These are phyloP conservation scores for Brachypterus glaber DNA, from an alignment of 2,888 invertebrate species.

Conservation along the genomic window DNA sequence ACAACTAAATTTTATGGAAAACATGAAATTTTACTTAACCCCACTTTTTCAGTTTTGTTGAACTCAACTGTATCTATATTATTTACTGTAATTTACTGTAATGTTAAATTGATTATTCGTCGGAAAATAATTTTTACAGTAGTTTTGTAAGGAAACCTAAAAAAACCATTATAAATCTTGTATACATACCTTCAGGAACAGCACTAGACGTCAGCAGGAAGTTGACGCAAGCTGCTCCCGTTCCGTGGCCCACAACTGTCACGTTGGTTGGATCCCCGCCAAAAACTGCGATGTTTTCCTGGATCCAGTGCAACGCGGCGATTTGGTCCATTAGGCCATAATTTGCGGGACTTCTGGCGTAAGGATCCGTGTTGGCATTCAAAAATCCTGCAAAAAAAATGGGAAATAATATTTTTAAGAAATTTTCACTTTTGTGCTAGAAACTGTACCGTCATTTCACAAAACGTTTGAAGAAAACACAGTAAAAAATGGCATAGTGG, in stretches of 20 bases:
- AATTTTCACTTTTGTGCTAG: no score
- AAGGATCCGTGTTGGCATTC: conserved; percentile 80
- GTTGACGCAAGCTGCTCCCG: conserved; percentile 93
- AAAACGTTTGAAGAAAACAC: no score
- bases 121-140: not conserved
- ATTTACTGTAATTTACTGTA: not conserved
- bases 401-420: no score
- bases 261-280: conserved; percentile 91
- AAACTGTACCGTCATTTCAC: no score
- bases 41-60: no score
- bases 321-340: conserved; percentile 98
- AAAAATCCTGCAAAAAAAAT: conserved; percentile 63
- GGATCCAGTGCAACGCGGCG: conserved; percentile 91
- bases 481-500: no score
- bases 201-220: conserved; percentile 90
- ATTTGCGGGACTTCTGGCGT: conserved; percentile 80
- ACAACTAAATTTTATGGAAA: no score
- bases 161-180: no score
- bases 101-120: not conserved
- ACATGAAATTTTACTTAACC: no score
- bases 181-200: conserved; percentile 78
- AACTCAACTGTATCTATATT: no score
- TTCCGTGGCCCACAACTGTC: conserved; percentile 90
- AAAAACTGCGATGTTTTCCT: conserved; percentile 89
- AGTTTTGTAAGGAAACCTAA: no score